Base-by-base conservation (phyloP, 2,888 invertebrate genomes). In the Thymelicus acteon region DNA sequence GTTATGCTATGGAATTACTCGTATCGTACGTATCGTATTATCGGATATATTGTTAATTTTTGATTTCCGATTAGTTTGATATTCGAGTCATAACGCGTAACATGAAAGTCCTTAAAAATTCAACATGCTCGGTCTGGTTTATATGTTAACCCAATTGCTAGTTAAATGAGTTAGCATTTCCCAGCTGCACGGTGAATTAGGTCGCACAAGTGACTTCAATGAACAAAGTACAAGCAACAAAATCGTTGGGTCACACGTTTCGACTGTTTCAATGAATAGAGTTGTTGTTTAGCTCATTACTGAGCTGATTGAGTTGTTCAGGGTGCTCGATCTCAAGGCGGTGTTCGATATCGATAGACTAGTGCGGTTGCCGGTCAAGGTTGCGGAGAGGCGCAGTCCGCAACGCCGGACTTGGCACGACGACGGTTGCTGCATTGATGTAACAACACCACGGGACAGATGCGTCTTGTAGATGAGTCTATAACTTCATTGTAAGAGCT, bases 331-430 rank as follows among this genome's bases (percentile, higher is more conserved):
- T 39, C 63, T 63, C 39, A 63, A 65, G 57, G 57, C 54, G 49
- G 10, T 49, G 61, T 70, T 71, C 71, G 57, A 71, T 71, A 58
- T 65, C 63, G 47, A 10, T 54, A 61, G 71, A 64, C 24, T 54
- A 24, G 40, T 40, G 63, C 62, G 72, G 80, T 85, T 80, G 75
- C 78, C 88, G 91, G 92, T 92, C 92, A 93, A 92, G 92, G 93
- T 85, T 90, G 85, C 80, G 75, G 83, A 87, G 88, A 86, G 85
- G 89, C 89, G 90, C 90, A 88, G 86, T 86, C 84, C 82, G 81
- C 85, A 75, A 69, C 72, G 69, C 73, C 39, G 73, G 80, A 82
- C 81, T 92, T 92, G 92, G 92, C 91, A 89, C 80, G 78, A 81
- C 82, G 88, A 85, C 88, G 86, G 82, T 75, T 77, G 75, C 75